These are phyloP conservation scores for Sanderia malayensis DNA, from an alignment of 30 jellyfish, hydroid and myxozoan genomes.

Conservation along the genomic window DNA sequence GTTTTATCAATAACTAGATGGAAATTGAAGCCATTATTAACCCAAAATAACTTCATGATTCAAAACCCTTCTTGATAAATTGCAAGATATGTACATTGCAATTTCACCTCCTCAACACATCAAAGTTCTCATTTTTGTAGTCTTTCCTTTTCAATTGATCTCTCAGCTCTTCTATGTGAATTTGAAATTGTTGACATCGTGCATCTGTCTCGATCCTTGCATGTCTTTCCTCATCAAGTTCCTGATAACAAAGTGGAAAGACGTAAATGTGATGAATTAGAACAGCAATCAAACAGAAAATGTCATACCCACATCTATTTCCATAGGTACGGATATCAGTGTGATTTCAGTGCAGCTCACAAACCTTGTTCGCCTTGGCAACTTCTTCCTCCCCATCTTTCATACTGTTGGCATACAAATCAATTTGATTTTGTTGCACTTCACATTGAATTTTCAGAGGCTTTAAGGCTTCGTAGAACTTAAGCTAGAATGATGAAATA, in stretches of 20 bases:
- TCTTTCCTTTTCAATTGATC: constrained; percentile 51
- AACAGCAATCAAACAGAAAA: no score
- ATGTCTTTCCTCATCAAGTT: constrained; percentile 62
- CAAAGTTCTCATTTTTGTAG: constrained; percentile 71
- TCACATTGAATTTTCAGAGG: constrained; percentile 69
- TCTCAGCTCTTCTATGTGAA: constrained; percentile 54
- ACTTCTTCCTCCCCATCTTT: constrained; percentile 66
- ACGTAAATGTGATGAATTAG: no score
- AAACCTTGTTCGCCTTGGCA: constrained; percentile 51
- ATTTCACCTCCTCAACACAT: constrained; percentile 45
- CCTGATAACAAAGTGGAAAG: constrained; percentile 30
- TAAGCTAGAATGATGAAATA: constrained; percentile 38
- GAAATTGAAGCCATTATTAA: no score
- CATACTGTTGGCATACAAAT: constrained; percentile 40
- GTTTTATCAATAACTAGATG: no score
- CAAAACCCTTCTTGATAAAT: no score
- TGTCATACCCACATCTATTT: no score
- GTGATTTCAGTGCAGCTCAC: neutral
- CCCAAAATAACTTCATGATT: no score
- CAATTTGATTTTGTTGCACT: constrained; percentile 56
- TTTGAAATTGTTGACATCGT: constrained; percentile 75
- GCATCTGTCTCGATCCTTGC: constrained; percentile 66
- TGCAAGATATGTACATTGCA: no score
- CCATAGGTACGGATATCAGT: neutral
- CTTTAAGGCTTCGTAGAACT: constrained; percentile 60